Base-by-base conservation (phyloP, 92 coral and sea anemone species). In the Porites rus region DNA sequence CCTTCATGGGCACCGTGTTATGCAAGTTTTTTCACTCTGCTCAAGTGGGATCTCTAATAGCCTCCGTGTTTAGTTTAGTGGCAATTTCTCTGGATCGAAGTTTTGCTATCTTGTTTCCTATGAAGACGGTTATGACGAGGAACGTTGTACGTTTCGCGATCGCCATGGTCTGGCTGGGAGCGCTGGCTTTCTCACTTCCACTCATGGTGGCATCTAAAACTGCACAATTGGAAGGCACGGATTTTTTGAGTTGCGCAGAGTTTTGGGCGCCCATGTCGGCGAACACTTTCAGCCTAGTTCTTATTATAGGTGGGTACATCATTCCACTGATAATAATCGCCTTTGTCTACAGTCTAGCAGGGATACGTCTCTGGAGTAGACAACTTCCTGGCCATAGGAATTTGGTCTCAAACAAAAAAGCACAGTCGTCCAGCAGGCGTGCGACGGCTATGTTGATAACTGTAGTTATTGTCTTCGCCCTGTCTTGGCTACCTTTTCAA, bases 401-500 rank as follows among this genome's bases (percentile, higher is more conserved):
- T 68, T 70, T 85, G 43, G 88, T 62, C 3, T 69, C 81, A 11
- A 91, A 87, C 65, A 90, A 93, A 71, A 71, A 87, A 18, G 84
- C 82, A 65, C 90, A 91, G 75, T 72, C 90, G 7, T 79, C 92
- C 54, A 90, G 89, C 84, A 83, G 91, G 74, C 85, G 93, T 0
- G 96, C 96, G 43, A 93, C 96, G 1, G 75, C 79, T 20, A 93
- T 93, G 96, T 83, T 93, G 10, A 77, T 93, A 58, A 93, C 96
- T 0, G 96, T 93, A n/a, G 92, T 90, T 1, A 63, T 88, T 8
- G 92, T 90, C 10, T 93, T 93, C 20, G 96, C 93, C 12, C 2
- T 93, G 28, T 93, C 93, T 16, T 93, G 96, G 96, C 74, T 84
- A 19, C 96, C 96, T 10, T 84, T 88, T 22, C 93, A 93, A 76